A percentile compares a stretch with the other conserved stretches of the same genome.
These are phyloP conservation scores for Nemotelus nigrinus DNA, from an alignment of 2,888 invertebrate genomes.

Conservation along the genomic window DNA sequence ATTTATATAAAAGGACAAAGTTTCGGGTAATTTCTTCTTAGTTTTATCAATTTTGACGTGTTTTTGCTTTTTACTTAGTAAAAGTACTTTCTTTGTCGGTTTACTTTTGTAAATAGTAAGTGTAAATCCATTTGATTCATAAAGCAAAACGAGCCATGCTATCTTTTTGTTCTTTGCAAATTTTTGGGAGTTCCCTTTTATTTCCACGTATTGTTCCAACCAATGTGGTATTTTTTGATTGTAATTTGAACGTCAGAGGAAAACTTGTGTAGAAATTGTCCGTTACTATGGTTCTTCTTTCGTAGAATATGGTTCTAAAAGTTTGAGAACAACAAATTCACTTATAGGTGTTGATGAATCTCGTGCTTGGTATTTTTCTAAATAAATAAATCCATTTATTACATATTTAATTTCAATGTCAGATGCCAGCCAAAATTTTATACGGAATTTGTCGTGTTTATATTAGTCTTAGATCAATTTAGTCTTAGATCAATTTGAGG, in stretches of 20 bases:
- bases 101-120: constrained; percentile 55
- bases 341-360: constrained; percentile 45
- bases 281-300: constrained; percentile 51
- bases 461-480: too few relatives aligned
- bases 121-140: constrained; percentile 47
- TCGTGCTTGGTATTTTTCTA: constrained; percentile 51
- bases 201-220: constrained; percentile 52
- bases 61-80: constrained; percentile 54
- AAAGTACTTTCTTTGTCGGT: constrained; percentile 53
- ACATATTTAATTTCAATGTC: constrained; percentile 51
- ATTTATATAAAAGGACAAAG: constrained; percentile 54
- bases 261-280: constrained; percentile 53
- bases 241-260: constrained; percentile 51
- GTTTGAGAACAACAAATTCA: constrained; percentile 49
- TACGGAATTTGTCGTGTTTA: constrained; percentile 55
- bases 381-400: constrained; percentile 50
- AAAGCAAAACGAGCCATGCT: constrained; percentile 50
- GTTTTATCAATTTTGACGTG: constrained; percentile 53
- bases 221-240: constrained; percentile 51
- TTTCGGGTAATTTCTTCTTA: constrained; percentile 53
- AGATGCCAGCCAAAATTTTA: constrained; percentile 51
- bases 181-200: constrained; percentile 51
- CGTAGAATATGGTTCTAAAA: constrained; percentile 51
- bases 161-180: constrained; percentile 52
- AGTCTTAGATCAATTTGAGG: too few relatives aligned